These are phyloP conservation scores for Xiphophorus maculatus DNA, from an alignment of 2,113 vertebrate species.

Conservation along the genomic window DNA sequence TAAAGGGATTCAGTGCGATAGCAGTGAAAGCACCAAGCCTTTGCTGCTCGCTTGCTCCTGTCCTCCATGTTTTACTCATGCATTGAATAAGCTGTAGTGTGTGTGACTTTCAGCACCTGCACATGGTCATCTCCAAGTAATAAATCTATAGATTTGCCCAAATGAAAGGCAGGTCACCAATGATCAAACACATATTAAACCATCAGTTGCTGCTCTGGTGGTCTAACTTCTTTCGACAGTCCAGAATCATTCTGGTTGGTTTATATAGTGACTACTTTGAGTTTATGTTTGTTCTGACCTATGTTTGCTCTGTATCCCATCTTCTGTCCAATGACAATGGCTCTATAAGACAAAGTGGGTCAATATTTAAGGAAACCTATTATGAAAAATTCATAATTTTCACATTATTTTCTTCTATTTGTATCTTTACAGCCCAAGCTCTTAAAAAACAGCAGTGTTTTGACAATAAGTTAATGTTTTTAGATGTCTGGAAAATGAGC, in stretches of 20 bases:
- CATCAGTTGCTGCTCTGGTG: background rate
- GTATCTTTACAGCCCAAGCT: too few species aligned
- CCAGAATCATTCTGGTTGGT: background rate
- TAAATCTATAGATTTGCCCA: too few species aligned
- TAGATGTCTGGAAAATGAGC: too few species aligned
- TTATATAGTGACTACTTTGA: background rate
- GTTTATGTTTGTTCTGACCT: background rate
- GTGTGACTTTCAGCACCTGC: background rate
- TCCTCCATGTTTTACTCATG: background rate
- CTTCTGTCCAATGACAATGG: too few species aligned
- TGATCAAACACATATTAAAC: background rate
- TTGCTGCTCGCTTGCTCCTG: background rate
- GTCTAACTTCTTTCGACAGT: too few species aligned
- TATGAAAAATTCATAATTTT: too few species aligned
- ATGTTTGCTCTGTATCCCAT: background rate
- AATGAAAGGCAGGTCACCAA: background rate
- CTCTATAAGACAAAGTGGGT: too few species aligned
- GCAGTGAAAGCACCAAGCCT: conserved; percentile 12
- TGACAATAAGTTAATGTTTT: too few species aligned
- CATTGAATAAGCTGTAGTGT: background rate
- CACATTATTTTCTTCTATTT: too few species aligned
- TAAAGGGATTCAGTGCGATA: conserved; percentile 8
- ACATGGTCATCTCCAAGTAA: background rate
- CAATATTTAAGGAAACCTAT: too few species aligned
- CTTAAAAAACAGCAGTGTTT: too few species aligned